Percentiles rank a stretch among this genome's conserved stretches.
These are phyloP conservation scores for Nothocercus nigrocapillus DNA, from an alignment of 2,113 vertebrate species.

Conservation along the genomic window DNA sequence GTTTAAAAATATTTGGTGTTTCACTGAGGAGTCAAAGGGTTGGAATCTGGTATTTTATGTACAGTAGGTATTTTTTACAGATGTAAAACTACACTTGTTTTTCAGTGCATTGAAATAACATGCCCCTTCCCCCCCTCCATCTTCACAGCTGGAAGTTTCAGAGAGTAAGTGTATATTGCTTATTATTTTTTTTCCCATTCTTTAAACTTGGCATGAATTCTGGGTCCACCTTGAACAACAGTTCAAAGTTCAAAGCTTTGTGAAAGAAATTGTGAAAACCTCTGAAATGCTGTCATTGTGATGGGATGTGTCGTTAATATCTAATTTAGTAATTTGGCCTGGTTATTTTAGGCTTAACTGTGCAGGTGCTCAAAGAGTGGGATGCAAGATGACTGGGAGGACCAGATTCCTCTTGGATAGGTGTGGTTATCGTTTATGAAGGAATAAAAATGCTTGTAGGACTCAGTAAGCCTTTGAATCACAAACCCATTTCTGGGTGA, in stretches of 20 bases:
- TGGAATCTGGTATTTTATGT: neutral
- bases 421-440: neutral
- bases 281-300: neutral
- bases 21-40: neutral
- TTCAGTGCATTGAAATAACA: neutral
- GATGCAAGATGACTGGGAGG: neutral
- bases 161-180: neutral
- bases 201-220: slow-evolving; percentile 15
- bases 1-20: neutral
- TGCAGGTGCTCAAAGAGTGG: neutral
- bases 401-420: neutral
- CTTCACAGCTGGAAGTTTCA: neutral
- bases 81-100: neutral
- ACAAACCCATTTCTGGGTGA: neutral
- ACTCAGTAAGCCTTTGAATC: neutral
- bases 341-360: neutral
- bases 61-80: neutral
- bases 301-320: neutral
- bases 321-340: neutral
- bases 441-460: neutral
- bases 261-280: neutral
- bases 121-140: neutral
- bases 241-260: neutral
- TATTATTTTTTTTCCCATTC: slow-evolving; percentile 37
- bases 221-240: neutral